Percentiles rank a stretch among this genome's conserved stretches.
Evolutionary conservation across 2,888 invertebrate species (phyloP).

Genomic region (Netelia fuscicornis): DNA sequence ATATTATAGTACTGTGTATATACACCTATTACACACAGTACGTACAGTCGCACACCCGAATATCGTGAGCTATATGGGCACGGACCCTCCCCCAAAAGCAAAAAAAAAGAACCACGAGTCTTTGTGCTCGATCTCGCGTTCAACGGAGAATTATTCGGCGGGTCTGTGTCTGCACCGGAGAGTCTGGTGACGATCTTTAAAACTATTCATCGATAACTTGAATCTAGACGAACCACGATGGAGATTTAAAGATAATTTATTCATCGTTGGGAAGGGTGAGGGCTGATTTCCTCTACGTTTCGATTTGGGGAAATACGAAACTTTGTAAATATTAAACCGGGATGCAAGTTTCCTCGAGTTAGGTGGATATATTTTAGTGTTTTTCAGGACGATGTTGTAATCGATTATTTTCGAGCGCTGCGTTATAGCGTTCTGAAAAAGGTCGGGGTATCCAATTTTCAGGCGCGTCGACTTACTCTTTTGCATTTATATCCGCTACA

Average conservation of each 20-base stretch:
- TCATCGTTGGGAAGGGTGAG: background rate
- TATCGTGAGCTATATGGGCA: background rate
- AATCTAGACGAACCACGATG: background rate
- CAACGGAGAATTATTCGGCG: slow-evolving; percentile 34
- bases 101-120: slow-evolving; percentile 32
- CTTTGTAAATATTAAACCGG: background rate
- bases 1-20: slow-evolving; percentile 58
- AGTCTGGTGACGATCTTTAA: background rate
- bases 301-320: background rate
- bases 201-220: background rate
- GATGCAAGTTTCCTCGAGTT: background rate
- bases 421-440: no score
- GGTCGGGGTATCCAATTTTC: no score
- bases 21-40: background rate
- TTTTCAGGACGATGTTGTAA: background rate
- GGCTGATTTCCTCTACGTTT: no score
- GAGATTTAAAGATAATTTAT: slow-evolving; percentile 12
- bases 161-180: background rate
- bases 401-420: background rate
- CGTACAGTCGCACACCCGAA: background rate
- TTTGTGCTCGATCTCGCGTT: slow-evolving; percentile 31
- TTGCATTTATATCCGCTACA: no score
- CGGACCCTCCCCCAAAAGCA: slow-evolving; percentile 1
- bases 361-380: no score
- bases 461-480: no score